Percentiles rank a stretch among this genome's conserved stretches.
Conservation (phyloP, 2,888 invertebrate genomes). For the Dryobotodes eremita region DNA sequence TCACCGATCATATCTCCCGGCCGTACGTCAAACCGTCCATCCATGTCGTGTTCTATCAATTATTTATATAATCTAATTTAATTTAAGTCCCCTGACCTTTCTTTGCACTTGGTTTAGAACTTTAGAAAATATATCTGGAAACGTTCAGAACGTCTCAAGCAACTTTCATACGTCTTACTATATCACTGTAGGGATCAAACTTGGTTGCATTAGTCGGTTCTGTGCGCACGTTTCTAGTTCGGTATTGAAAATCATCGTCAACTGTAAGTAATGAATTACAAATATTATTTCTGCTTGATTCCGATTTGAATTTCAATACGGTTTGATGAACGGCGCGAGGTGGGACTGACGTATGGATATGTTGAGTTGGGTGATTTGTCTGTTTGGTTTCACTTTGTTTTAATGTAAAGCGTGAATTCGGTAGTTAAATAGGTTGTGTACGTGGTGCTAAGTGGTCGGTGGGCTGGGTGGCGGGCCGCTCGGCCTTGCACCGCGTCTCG, state of each 20-base stretch:
- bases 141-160: constrained; percentile 78
- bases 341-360: constrained; percentile 35
- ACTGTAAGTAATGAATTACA: constrained; percentile 71
- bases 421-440: constrained; percentile 44
- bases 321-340: constrained; percentile 46
- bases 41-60: constrained; percentile 87
- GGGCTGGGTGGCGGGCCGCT: constrained; percentile 71
- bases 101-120: constrained; percentile 81
- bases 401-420: constrained; percentile 47
- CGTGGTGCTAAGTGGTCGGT: constrained; percentile 61
- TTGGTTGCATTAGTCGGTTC: constrained; percentile 64
- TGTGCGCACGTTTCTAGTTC: constrained; percentile 59
- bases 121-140: constrained; percentile 72
- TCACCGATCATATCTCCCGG: constrained; percentile 88
- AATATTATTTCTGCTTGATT: constrained; percentile 74
- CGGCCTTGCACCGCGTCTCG: constrained; percentile 82
- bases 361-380: constrained; percentile 39
- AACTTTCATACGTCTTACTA: constrained; percentile 82
- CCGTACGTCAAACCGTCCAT: constrained; percentile 88
- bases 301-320: constrained; percentile 73
- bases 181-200: constrained; percentile 79
- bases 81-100: constrained; percentile 89
- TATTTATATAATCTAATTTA: constrained; percentile 90
- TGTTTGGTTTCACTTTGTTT: constrained; percentile 50
- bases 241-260: constrained; percentile 63